Conservation (phyloP, 2,113 vertebrate genomes). For the Vireo altiloquus region DNA sequence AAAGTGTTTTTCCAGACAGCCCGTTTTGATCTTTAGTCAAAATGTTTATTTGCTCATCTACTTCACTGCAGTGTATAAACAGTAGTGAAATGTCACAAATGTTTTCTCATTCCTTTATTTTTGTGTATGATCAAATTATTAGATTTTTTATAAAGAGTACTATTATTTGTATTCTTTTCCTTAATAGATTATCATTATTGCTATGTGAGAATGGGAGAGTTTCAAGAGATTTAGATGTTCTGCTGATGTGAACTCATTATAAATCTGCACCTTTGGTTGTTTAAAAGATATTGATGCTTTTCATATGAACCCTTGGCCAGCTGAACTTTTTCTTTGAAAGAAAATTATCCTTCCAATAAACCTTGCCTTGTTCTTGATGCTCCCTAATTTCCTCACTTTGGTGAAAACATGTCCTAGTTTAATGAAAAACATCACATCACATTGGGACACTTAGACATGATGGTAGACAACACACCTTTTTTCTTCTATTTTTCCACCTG, state of each 20-base stretch:
- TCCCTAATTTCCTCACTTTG: neutral
- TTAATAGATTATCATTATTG: neutral
- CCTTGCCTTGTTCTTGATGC: neutral
- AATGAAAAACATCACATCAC: neutral
- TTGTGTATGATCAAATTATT: neutral
- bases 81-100: neutral
- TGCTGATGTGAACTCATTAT: neutral
- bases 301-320: neutral
- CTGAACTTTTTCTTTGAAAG: neutral
- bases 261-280: neutral
- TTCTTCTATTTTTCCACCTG: accelerated
- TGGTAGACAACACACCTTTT: neutral
- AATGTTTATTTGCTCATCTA: neutral
- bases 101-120: neutral
- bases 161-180: neutral
- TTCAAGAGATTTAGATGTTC: neutral
- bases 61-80: neutral
- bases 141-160: neutral
- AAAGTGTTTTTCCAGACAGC: neutral
- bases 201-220: neutral
- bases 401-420: neutral
- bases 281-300: neutral
- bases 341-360: neutral
- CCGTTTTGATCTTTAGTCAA: neutral
- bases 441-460: neutral